These are phyloP conservation scores for Ectobius pallidus DNA, from an alignment of 2,888 invertebrate species.

Conservation along the genomic window DNA sequence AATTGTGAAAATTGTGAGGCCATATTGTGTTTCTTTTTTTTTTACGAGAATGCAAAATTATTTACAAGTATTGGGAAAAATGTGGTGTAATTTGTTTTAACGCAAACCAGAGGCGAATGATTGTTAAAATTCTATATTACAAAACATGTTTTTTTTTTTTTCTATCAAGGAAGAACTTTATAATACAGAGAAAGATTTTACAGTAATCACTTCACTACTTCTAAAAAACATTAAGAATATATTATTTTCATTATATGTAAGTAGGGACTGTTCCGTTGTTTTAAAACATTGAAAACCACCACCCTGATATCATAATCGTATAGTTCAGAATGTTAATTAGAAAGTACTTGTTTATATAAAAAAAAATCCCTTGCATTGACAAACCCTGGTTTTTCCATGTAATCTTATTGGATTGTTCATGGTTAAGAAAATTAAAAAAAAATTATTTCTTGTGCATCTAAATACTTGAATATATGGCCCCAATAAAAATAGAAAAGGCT, in stretches of 20 bases:
- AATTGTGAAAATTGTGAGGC: not conserved
- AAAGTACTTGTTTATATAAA: not conserved
- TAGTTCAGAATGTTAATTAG: not conserved
- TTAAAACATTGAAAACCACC: not conserved
- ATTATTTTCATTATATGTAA: not conserved
- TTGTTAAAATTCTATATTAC: not conserved
- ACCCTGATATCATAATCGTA: not conserved
- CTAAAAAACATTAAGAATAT: not conserved
- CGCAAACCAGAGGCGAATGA: not conserved
- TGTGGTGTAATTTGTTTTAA: not conserved
- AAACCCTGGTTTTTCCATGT: no score
- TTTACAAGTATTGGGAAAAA: not conserved
- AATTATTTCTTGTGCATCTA: no score
- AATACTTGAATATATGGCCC: no score
- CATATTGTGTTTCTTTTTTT: not conserved
- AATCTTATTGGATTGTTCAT: no score
- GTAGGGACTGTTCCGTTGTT: slow-evolving; percentile 4
- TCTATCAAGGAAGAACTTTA: not conserved
- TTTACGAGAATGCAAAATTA: not conserved
- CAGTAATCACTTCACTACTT: not conserved
- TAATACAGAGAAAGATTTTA: not conserved
- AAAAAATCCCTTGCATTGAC: not conserved
- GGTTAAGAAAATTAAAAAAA: no score
- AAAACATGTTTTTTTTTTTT: not conserved
- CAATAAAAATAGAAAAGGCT: no score